Evolutionary conservation across 2,113 vertebrate species (phyloP).

Genomic region (Phaethornis superciliosus): DNA sequence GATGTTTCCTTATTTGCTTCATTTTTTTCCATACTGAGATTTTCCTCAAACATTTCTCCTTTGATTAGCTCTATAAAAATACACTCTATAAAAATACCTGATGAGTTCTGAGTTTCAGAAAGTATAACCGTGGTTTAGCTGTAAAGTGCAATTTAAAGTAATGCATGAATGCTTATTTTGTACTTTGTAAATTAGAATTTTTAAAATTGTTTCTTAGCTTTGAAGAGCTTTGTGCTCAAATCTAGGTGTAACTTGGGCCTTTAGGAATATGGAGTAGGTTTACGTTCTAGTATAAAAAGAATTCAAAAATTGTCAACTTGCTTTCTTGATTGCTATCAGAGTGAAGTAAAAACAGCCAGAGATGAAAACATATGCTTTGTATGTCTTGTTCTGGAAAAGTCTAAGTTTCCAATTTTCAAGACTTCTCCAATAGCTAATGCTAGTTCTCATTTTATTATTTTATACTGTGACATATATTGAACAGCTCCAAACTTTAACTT

Average conservation of each 20-base stretch:
- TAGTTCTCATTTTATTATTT: constrained; percentile 17
- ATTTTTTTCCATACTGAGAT: background rate
- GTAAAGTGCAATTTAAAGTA: background rate
- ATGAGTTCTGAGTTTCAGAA: background rate
- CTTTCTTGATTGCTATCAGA: background rate
- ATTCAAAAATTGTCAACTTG: background rate
- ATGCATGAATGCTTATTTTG: background rate
- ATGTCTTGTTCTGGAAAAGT: background rate
- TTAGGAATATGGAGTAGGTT: background rate
- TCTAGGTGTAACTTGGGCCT: background rate
- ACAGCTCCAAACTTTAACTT: background rate
- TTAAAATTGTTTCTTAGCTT: background rate
- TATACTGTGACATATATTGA: background rate
- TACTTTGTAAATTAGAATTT: background rate
- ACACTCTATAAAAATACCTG: background rate
- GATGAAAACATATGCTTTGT: constrained; percentile 20
- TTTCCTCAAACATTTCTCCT: background rate
- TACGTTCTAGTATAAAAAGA: constrained; percentile 12
- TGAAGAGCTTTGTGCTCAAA: background rate
- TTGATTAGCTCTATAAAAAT: background rate
- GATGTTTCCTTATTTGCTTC: background rate
- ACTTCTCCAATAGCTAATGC: background rate
- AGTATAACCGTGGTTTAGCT: background rate
- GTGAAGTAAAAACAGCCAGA: constrained; percentile 1
- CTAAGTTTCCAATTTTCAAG: background rate